A percentile compares a stretch with the other conserved stretches of the same genome.
phyloP scores from a whole-genome alignment of 2,888 invertebrate genomes.

The Lottia scabra region DNA sequence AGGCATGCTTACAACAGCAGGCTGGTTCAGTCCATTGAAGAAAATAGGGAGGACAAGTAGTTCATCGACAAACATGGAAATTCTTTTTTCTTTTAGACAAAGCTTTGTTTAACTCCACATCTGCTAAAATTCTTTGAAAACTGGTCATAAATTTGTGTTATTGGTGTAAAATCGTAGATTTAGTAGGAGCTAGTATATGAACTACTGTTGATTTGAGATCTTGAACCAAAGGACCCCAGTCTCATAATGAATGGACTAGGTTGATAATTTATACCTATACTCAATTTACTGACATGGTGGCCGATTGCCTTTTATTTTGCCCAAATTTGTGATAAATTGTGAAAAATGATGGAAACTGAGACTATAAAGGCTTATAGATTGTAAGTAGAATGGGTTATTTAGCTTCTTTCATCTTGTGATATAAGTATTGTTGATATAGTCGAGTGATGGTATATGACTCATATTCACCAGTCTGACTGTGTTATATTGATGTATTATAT shows the following conservation, averaged over 20 bases:
- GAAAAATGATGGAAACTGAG: slow-evolving; percentile 52
- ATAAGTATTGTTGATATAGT: no score
- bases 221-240: not conserved
- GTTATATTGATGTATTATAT: no score
- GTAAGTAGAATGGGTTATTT: slow-evolving; percentile 41
- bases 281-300: not conserved
- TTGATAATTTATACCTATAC: slow-evolving; percentile 3
- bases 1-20: slow-evolving; percentile 7
- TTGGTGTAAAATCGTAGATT: no score
- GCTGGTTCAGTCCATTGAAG: not conserved
- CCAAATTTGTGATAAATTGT: not conserved
- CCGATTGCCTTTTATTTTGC: not conserved
- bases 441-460: no score
- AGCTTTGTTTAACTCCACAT: not conserved
- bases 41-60: not conserved
- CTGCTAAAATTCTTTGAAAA: not conserved
- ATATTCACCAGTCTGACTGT: no score
- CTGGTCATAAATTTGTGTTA: no score
- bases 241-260: not conserved
- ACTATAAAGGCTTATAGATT: slow-evolving; percentile 59
- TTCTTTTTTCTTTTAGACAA: not conserved
- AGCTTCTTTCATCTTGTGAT: no score
- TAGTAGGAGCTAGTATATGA: no score
- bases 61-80: not conserved
- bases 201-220: no score